Evolutionary conservation across 2,888 invertebrate genomes (phyloP), one percentile per base, ranked within the genome.

Genomic region (Tubulanus polymorphus): DNA sequence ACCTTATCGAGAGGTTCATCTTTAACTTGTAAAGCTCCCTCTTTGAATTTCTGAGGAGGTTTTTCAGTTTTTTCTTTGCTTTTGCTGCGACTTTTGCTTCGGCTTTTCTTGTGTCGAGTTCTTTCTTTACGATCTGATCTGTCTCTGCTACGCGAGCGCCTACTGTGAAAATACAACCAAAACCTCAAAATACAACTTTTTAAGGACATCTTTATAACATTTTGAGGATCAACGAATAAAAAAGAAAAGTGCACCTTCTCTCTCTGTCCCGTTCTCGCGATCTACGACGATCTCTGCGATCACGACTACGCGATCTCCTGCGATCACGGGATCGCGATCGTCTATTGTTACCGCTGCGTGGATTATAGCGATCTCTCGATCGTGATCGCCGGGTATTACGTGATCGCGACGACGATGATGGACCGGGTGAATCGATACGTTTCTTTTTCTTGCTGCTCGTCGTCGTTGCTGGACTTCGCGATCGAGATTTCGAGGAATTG

Each of bases 1-100:
- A 75, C 75, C 67, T 75, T 75, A 51, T 75, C 71, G 3, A 75
- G 61, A 6, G 74, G 74, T 60, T 74, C 75, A 68, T 75, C 75
- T 63, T 73, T 75, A 15, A 73, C 70, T 35, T 61, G 59, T 3
- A 73, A 53, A 28, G 68, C 71, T 26, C 71, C 73, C 55, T 74
- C 71, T 25, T 62, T 63, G 51, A 67, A 65, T 10, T 54, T 51
- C 27, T 64, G 41, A 3, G 20, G 20, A 32, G 10, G 48, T 37
- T 57, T 61, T 3, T 56, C 53, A 1, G 10, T 32, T n/a, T 23
- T 41, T 41, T 41, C 23, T 23, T 23, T 41, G 15, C 23, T 23
- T 15, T 23, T 41, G 41, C 41, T 41, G 6, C 6, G 41, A 41
- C 52, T 18, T 48, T 3, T 48, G 37, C 56, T 56, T 53, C 52